phyloP scores from a whole-genome alignment of 2,797 vertebrate genomes.

The Oophaga sylvatica region DNA sequence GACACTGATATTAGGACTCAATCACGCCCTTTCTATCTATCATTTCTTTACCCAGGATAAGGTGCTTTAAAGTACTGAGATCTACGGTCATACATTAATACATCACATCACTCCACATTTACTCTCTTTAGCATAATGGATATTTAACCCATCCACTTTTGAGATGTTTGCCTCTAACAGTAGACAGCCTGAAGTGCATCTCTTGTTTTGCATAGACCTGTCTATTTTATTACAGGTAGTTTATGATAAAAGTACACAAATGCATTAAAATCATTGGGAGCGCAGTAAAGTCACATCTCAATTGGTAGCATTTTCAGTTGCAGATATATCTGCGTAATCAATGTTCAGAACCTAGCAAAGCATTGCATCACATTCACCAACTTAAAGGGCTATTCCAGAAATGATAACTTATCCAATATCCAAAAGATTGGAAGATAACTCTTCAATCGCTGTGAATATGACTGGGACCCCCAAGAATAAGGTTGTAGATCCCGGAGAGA shows the following conservation, averaged over 20 bases:
- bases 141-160: slow-evolving; percentile 60
- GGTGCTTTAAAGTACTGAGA: slow-evolving; percentile 59
- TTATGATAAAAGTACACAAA: slow-evolving; percentile 10
- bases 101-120: slow-evolving; percentile 70
- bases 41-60: slow-evolving; percentile 48
- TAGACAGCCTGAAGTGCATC: slow-evolving; percentile 5
- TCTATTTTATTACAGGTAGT: not conserved
- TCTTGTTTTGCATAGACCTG: not conserved
- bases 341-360: not conserved
- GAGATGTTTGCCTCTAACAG: not conserved
- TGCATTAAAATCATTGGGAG: not conserved
- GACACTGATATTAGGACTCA: slow-evolving; percentile 44
- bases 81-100: slow-evolving; percentile 64
- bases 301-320: not conserved
- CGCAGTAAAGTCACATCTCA: not conserved
- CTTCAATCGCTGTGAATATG: too few relatives aligned
- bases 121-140: slow-evolving; percentile 65
- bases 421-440: too few relatives aligned
- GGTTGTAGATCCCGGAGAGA: too few relatives aligned
- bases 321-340: not conserved
- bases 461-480: too few relatives aligned
- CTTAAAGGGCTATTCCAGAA: too few relatives aligned
- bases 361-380: not conserved
- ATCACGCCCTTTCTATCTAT: slow-evolving; percentile 11
- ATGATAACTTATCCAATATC: too few relatives aligned